phyloP scores from a whole-genome alignment of 2,888 invertebrate genomes.

The Scaeva pyrastri region DNA sequence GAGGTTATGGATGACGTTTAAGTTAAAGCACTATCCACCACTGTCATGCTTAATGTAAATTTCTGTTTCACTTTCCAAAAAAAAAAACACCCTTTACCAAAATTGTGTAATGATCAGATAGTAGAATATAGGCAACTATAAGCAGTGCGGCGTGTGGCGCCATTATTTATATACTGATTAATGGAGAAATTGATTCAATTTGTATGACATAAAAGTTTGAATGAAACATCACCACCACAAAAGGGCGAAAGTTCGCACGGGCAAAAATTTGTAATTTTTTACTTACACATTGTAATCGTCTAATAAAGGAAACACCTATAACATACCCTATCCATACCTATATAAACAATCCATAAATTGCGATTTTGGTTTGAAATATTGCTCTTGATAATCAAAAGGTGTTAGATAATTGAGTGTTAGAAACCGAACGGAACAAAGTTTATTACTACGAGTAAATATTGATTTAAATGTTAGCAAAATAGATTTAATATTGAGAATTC shows the following conservation, averaged over 20 bases:
- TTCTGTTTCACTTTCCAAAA: no score
- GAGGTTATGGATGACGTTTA: no score
- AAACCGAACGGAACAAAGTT: neutral
- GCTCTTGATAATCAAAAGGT: neutral
- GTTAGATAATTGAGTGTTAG: slow-evolving; percentile 21
- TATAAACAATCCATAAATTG: slow-evolving; percentile 13
- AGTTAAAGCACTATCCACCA: no score
- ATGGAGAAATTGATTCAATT: neutral
- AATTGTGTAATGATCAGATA: neutral
- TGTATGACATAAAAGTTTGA: slow-evolving; percentile 15
- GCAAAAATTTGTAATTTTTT: slow-evolving; percentile 24
- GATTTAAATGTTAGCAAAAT: neutral
- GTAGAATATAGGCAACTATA: neutral
- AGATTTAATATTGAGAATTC: neutral
- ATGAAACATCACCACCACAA: neutral
- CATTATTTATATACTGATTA: neutral
- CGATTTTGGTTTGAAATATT: slow-evolving; percentile 20
- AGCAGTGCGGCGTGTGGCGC: slow-evolving; percentile 9
- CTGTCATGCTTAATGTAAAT: no score
- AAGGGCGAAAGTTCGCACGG: slow-evolving; percentile 54
- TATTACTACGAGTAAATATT: neutral
- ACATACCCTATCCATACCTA: neutral
- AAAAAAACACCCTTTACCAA: neutral
- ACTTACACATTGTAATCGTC: slow-evolving; percentile 24
- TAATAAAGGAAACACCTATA: neutral